A percentile compares a stretch with the other conserved stretches of the same genome.
phyloP scores from a whole-genome alignment of 2,113 vertebrate species.

The Apteryx mantelli region DNA sequence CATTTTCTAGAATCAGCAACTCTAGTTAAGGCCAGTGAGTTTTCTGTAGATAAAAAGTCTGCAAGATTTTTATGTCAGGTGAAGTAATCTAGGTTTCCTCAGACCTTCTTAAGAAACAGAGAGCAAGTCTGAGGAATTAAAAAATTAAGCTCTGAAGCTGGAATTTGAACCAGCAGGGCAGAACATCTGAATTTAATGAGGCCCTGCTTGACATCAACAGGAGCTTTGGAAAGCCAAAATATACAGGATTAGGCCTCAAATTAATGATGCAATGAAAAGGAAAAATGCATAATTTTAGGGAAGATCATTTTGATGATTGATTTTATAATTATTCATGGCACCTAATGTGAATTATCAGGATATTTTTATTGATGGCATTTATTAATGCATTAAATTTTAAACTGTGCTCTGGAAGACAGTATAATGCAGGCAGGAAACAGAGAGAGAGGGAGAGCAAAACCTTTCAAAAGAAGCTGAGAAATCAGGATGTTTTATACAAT shows the following conservation, averaged over 20 bases:
- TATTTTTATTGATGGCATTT: constrained; percentile 69
- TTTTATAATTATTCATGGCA: constrained; percentile 71
- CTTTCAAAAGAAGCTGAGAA: constrained; percentile 8
- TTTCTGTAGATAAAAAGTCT: background rate
- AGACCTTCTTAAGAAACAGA: background rate
- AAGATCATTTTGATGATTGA: constrained; percentile 65
- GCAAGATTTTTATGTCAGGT: background rate
- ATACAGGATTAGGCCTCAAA: constrained; percentile 26
- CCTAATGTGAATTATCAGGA: constrained; percentile 48
- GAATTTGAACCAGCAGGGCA: constrained; percentile 5
- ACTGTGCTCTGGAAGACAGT: constrained; percentile 25
- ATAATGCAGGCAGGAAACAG: constrained; percentile 25
- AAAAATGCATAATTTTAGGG: constrained; percentile 59
- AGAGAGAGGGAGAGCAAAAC: background rate
- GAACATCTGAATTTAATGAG: constrained; percentile 47
- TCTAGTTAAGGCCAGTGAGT: background rate
- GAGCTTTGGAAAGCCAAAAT: background rate
- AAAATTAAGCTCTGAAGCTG: constrained; percentile 6
- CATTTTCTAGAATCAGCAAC: background rate
- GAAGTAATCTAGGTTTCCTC: background rate
- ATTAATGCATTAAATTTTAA: constrained; percentile 74
- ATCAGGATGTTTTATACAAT: background rate
- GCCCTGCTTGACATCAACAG: constrained; percentile 24
- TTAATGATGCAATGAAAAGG: constrained; percentile 62
- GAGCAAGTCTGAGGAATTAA: background rate